Base-by-base conservation (phyloP, 2,797 vertebrate species). In the Clarias platycephalus region DNA sequence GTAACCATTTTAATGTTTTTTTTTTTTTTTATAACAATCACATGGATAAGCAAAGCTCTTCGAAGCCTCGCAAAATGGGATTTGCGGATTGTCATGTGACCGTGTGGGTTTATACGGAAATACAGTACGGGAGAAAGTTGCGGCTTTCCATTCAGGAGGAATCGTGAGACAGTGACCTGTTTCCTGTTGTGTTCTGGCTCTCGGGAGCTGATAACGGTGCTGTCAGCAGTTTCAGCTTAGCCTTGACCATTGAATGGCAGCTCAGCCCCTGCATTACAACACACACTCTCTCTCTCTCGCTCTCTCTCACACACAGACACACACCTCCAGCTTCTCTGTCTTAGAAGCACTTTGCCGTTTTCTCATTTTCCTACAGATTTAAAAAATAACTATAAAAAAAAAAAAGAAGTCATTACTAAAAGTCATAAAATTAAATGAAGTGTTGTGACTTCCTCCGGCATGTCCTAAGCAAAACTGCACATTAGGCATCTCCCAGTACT, bases 101-200 rank as follows among this genome's bases (percentile, higher is more conserved):
- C 31, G n/a, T 53, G 34, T 44, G 10, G 57, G 64, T 83, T 37
- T 28, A 26, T 71, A 26, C 31, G 67, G 78, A 67, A 80, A 70
- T 75, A 55, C 49, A 70, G 72, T 63, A 20, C 80, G 22, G 22
- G 70, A 72, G 80, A 83, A 81, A 75, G 55, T 80, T 82, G 57
- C 26, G 26, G 62, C 78, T 87, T 88, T 85, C 82, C 70, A 77
- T 79, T 83, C 81, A 88, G 83, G 91, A 89, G 92, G 91, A 88
- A 82, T 49, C 22, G 16, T 81, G 91, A 94, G 87, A 90, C 92
- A 57, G 31, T 83, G 86, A 86, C 89, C 90, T 84, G 86, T 92
- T 94, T 95, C 93, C 94, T 94, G 90, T 92, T 91, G 91, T 90
- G 85, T 87, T 89, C 81, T 88, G 86, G 90, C 87, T 92, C 87